Evolutionary conservation across 2,113 vertebrate species (phyloP).

Genomic region (Calidris pygmaea): DNA sequence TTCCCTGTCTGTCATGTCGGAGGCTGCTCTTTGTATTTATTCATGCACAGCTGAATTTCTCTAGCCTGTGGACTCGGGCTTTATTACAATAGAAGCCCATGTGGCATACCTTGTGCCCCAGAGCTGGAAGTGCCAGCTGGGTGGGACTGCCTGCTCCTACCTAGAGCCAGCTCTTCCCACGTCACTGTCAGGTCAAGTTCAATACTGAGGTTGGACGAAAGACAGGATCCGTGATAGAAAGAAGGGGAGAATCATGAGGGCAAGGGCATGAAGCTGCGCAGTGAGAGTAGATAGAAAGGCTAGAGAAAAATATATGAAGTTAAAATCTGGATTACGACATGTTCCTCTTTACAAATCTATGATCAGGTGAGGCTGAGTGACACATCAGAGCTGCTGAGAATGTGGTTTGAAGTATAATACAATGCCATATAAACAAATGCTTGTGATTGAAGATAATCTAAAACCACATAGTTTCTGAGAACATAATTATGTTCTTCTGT

Average conservation of each 20-base stretch:
- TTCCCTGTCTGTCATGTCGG: not conserved
- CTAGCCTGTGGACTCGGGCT: not conserved
- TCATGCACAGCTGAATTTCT: not conserved
- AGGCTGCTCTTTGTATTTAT: not conserved
- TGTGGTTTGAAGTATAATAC: not conserved
- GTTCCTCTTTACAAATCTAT: not conserved
- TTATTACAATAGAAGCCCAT: not conserved
- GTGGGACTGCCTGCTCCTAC: not conserved
- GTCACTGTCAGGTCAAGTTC: not conserved
- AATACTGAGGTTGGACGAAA: not conserved
- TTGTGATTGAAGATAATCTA: not conserved
- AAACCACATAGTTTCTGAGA: not conserved
- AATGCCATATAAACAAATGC: not conserved
- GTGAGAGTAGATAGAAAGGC: not conserved
- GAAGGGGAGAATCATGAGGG: not conserved
- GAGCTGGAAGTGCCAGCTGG: not conserved
- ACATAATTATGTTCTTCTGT: not conserved
- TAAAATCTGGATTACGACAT: not conserved
- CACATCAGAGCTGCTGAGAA: not conserved
- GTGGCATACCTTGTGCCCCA: not conserved
- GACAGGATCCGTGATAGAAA: not conserved
- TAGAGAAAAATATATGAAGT: not conserved
- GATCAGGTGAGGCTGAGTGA: not conserved
- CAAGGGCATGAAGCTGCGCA: not conserved
- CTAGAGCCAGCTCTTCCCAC: not conserved